Percentiles rank a stretch among this genome's conserved stretches.
Conservation (phyloP, 2,113 vertebrate genomes). For the Psilopsiagon aymara region DNA sequence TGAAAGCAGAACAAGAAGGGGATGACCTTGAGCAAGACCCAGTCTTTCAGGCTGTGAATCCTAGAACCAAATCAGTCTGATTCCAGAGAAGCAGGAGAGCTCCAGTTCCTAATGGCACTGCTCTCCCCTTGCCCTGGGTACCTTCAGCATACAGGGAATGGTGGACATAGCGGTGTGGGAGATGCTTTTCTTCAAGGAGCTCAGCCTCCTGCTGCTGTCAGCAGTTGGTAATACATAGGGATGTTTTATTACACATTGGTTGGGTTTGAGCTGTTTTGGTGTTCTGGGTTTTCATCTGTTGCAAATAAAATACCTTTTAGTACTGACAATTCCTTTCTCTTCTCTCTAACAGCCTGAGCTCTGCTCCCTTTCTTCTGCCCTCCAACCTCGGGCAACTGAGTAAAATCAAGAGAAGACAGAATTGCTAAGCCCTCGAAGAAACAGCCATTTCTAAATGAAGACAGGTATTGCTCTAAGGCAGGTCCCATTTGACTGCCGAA, state of each 20-base stretch:
- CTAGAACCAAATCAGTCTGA: rapidly evolving
- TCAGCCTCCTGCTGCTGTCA: not conserved
- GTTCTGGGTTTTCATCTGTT: not conserved
- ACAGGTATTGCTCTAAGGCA: not conserved
- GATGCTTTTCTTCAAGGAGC: not conserved
- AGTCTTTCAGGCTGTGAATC: not conserved
- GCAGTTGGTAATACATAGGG: not conserved
- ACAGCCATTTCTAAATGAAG: not conserved
- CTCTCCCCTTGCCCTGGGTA: not conserved
- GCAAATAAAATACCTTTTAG: not conserved
- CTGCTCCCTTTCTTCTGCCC: not conserved
- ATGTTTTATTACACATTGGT: not conserved
- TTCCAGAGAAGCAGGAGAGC: not conserved
- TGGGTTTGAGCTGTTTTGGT: not conserved
- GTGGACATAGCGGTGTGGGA: rapidly evolving
- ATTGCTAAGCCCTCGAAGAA: not conserved
- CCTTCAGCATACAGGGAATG: rapidly evolving
- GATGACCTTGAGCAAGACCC: not conserved
- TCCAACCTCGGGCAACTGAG: not conserved
- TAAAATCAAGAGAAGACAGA: not conserved
- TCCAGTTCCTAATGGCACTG: not conserved
- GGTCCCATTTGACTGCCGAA: not conserved
- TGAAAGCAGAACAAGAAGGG: not conserved
- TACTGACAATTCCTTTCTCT: not conserved
- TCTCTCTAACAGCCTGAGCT: not conserved